A percentile compares a stretch with the other conserved stretches of the same genome.
Evolutionary conservation across 2,888 invertebrate genomes (phyloP).

Genomic region (Spisula subtruncata): DNA sequence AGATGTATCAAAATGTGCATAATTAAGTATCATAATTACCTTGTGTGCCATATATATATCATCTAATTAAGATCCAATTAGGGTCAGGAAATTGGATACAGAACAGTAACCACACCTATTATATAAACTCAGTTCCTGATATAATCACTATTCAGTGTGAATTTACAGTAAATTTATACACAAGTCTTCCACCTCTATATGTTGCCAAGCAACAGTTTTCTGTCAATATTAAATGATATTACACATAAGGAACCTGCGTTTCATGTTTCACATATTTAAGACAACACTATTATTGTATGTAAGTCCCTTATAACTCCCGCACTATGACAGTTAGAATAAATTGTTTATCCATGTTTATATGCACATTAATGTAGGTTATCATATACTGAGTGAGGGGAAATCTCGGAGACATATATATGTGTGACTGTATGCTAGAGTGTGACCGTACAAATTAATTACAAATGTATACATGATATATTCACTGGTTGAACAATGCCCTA

Average conservation of each 20-base stretch:
- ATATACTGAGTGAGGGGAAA: background rate
- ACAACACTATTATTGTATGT: too few relatives aligned
- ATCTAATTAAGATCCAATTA: background rate
- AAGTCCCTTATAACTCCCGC: too few relatives aligned
- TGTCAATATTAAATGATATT: background rate
- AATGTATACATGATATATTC: too few relatives aligned
- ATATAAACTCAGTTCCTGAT: too few relatives aligned
- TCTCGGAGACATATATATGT: too few relatives aligned
- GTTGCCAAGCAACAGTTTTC: slow-evolving; percentile 8
- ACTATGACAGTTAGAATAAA: too few relatives aligned
- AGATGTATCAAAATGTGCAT: slow-evolving; percentile 9
- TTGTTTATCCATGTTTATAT: too few relatives aligned
- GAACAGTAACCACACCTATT: background rate
- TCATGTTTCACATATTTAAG: too few relatives aligned
- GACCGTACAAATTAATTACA: too few relatives aligned
- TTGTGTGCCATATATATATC: background rate
- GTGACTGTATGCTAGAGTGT: too few relatives aligned
- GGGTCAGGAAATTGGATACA: background rate
- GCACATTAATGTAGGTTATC: too few relatives aligned
- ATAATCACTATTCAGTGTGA: background rate
- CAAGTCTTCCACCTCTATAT: background rate
- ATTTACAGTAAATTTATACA: background rate
- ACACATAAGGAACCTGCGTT: background rate
- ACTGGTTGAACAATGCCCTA: too few relatives aligned
- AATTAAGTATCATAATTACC: background rate